Percentiles rank a stretch among this genome's conserved stretches.
phyloP scores from a whole-genome alignment of 2,113 vertebrate species.

The Channa maculata region DNA sequence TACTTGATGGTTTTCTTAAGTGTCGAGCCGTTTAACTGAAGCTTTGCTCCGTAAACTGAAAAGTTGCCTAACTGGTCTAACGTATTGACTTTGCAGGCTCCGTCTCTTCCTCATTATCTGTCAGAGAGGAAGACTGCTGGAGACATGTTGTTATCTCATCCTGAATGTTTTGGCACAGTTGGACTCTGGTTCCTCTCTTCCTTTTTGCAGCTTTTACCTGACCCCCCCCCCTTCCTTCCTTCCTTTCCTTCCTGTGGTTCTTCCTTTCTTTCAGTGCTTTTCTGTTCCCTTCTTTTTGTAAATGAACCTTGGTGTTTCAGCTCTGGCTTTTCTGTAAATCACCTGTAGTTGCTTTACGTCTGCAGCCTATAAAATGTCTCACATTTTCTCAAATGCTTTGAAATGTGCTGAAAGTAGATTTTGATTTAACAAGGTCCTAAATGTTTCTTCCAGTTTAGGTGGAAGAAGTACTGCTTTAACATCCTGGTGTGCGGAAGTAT shows the following conservation, averaged over 20 bases:
- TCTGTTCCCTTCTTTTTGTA: background rate
- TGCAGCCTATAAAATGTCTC: too few species aligned
- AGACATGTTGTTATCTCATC: conserved; percentile 62
- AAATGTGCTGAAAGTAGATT: background rate
- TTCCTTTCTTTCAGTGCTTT: conserved; percentile 29
- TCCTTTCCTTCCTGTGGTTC: background rate
- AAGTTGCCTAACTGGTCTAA: conserved; percentile 20
- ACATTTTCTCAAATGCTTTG: too few species aligned
- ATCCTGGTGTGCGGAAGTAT: too few species aligned
- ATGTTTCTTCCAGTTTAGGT: background rate
- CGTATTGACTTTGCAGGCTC: background rate
- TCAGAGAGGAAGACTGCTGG: conserved; percentile 40
- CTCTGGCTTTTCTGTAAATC: too few species aligned
- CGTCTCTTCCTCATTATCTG: conserved; percentile 18
- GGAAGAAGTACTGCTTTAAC: too few species aligned
- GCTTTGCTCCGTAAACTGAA: background rate
- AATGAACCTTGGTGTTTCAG: background rate
- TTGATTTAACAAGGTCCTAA: background rate
- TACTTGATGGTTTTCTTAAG: background rate
- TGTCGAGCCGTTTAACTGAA: background rate
- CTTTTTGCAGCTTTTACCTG: conserved; percentile 38
- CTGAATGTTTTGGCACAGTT: conserved; percentile 43
- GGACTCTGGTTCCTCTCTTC: conserved; percentile 64
- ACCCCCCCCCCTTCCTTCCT: conserved; percentile 32
- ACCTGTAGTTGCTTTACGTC: too few species aligned